phyloP scores from a whole-genome alignment of 2,113 vertebrate genomes.

The Malaclemys terrapin region DNA sequence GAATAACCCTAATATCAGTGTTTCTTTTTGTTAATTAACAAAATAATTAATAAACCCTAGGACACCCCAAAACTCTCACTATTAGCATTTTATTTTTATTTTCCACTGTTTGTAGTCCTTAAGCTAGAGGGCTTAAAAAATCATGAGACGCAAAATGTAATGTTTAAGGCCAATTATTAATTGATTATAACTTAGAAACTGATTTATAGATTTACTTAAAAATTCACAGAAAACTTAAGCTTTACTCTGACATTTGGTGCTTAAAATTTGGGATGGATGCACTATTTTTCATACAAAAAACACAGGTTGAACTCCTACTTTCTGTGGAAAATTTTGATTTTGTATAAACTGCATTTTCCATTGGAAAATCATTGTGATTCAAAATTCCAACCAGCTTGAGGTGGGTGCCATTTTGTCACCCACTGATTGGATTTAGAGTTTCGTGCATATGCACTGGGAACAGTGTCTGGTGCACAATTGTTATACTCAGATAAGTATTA shows the following conservation, averaged over 20 bases:
- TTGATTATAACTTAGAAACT: neutral
- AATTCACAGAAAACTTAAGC: neutral
- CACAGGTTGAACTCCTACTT: neutral
- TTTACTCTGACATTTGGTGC: neutral
- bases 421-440: neutral
- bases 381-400: neutral
- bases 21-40: neutral
- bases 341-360: neutral
- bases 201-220: neutral
- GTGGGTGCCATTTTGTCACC: neutral
- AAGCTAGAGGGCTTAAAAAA: neutral
- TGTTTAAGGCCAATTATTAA: neutral
- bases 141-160: neutral
- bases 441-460: neutral
- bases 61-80: neutral
- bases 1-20: neutral
- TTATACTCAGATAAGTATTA: neutral
- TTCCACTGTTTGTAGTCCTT: neutral
- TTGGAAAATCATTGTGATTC: neutral
- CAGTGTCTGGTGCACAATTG: neutral
- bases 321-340: neutral
- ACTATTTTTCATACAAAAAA: neutral
- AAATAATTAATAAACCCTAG: neutral
- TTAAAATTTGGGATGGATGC: neutral
- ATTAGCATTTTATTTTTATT: neutral